phyloP scores from a whole-genome alignment of 2,113 vertebrate species.

The Hepsetus odoe region DNA sequence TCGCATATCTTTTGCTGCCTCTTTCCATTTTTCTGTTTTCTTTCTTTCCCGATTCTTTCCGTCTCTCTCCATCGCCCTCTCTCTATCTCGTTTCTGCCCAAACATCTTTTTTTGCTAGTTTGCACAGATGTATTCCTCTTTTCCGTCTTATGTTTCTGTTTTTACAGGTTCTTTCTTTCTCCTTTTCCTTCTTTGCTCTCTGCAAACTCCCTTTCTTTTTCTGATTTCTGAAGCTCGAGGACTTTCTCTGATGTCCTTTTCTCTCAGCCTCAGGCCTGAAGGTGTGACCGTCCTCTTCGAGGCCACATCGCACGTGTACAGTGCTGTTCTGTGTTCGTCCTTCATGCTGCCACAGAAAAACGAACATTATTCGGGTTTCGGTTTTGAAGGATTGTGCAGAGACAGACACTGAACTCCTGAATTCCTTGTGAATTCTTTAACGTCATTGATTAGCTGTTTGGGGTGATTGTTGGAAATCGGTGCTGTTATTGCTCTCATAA shows the following conservation, averaged over 20 bases:
- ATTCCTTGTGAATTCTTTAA: neutral
- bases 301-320: neutral
- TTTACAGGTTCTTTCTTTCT: no score
- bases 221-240: neutral
- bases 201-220: neutral
- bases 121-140: no score
- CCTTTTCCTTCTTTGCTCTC: conserved; percentile 44
- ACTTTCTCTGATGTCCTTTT: neutral
- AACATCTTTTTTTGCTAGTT: no score
- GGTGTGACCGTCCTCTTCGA: conserved; percentile 32
- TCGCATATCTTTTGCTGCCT: no score
- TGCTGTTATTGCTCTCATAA: neutral
- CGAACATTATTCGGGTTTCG: neutral
- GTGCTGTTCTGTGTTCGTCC: neutral
- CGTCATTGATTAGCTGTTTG: neutral
- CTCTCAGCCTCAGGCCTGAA: conserved; percentile 38
- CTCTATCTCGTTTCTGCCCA: no score
- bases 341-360: neutral
- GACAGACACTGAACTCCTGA: neutral
- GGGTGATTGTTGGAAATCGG: conserved; percentile 9
- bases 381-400: neutral
- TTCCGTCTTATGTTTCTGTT: no score
- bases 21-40: no score
- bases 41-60: neutral
- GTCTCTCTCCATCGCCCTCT: neutral